Base-by-base conservation (phyloP, 2,888 invertebrate genomes). In the Melipona beecheii region DNA sequence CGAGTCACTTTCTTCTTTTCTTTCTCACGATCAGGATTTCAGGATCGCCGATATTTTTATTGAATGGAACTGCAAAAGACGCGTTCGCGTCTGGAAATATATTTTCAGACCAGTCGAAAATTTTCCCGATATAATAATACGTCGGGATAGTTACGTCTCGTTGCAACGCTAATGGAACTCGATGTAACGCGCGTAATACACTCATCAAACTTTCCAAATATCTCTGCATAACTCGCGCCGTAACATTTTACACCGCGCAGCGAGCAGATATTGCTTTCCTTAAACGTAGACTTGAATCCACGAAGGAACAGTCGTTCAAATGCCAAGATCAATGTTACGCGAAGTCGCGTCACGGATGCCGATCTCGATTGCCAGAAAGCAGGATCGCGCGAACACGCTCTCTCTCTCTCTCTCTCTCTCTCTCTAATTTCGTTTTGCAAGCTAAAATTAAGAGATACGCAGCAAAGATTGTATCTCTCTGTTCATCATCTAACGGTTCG, bases 321-420 rank as follows among this genome's bases (percentile, higher is more conserved):
- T 75, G 83, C 75, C 81, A 81, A 83, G 83, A 83, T 82, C 82
- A 77, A 83, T 69, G 83, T 43, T 82, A 24, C 43, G n/a, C 9
- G 52, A 21, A 54, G 6, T 49, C 21, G 6, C n/a, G 72, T 31
- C 70, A 60, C 43, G 43, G 43, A n/a, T 17, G 15, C 60, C 6
- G 17, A 5, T 43, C 43, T 58, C 24, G 56, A 24, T 17, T 69
- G 80, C 78, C 78, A 70, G 70, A 65, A 69, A 43, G 24, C 56
- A 58, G n/a, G 1, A 58, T 15, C 56, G 15, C 24, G 56, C 56
- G n/a, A 56, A 56, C 56, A n/a, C 43, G 24, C 17, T 58, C 66
- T 56, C 27, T 13, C 24, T 9, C 43, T 9, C 43, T 43, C 43
- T 36, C 36, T 36, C 0, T 43, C 9, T 43, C 9, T 43, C 43